Base-by-base conservation (phyloP, 2,888 invertebrate genomes). In the Phyto melanocephala region DNA sequence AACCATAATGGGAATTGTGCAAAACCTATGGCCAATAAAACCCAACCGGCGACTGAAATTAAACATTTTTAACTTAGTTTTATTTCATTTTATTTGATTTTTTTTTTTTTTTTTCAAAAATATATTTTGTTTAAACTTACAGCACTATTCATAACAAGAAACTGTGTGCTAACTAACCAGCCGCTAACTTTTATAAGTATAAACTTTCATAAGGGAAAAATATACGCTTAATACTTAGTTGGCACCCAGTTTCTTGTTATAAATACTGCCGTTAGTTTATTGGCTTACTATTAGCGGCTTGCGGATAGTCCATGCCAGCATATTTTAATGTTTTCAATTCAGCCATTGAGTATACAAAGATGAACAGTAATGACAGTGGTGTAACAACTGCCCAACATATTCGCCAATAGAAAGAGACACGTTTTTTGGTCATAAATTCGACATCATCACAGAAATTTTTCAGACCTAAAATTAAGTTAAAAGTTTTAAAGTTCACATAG, bases 331-430 rank as follows among this genome's bases (percentile, higher is more conserved):
- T 92, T 77, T 93, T 91, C 76, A 93, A 92, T 0, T 93, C 93
- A 0, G 91, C 87, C 52, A 95, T 89, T 1, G 95, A 95, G 88
- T 95, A 96, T 6, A 95, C 85, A 86, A 96, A 94, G 54, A 96
- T 95, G 1, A 93, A 88, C 7, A 93, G 89, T 91, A 96, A 93
- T 80, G 95, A 91, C 0, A 92, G 87, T 0, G 96, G 96, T 11
- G 95, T 95, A 63, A 95, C 91, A 15, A 95, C 58, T 0, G 93
- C 93, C 96, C 96, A 96, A 84, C 95, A 95, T 45, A 95, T 83
- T 68, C 95, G 93, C 96, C 96, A 96, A 88, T 95, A 96, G 15
- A 93, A 85, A 0, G 94, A 93, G 0, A 89, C 94, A 87, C 93
- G 93, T 17, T 92, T 92, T 37, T 94, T 93, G 84, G 95, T 91